A percentile compares a stretch with the other conserved stretches of the same genome.
These are phyloP conservation scores for Drosophila subpulchrella DNA, from an alignment of 1,140 invertebrate species.

Conservation along the genomic window DNA sequence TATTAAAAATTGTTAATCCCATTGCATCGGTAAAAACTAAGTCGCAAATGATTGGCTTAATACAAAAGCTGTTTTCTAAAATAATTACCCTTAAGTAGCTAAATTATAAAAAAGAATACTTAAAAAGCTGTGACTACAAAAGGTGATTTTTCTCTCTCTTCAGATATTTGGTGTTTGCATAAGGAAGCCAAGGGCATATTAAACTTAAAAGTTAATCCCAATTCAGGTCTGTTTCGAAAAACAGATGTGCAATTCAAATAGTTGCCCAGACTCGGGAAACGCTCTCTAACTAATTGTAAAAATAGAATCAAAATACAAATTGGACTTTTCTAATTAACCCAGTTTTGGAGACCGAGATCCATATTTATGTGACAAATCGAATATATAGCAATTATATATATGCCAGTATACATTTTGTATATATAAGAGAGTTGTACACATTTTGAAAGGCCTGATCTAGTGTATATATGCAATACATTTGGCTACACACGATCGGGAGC, in stretches of 20 bases:
- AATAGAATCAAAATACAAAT: slow-evolving; percentile 18
- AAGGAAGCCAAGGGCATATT: slow-evolving; percentile 64
- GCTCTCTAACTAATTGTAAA: slow-evolving; percentile 21
- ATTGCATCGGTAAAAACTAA: slow-evolving; percentile 53
- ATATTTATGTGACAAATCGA: slow-evolving; percentile 26
- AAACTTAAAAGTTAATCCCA: slow-evolving; percentile 23
- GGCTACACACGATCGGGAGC: slow-evolving; percentile 70
- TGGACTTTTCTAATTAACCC: slow-evolving; percentile 9
- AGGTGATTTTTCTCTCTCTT: slow-evolving; percentile 38
- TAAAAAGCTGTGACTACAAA: slow-evolving; percentile 79
- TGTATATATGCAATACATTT: slow-evolving; percentile 73
- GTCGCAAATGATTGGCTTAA: slow-evolving; percentile 32
- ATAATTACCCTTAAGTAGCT: slow-evolving; percentile 21
- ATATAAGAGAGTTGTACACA: slow-evolving; percentile 64
- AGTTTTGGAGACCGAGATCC: no score
- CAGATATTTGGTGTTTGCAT: slow-evolving; percentile 73
- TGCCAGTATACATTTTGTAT: slow-evolving; percentile 50
- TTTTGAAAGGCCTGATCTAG: slow-evolving; percentile 66
- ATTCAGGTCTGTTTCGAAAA: slow-evolving; percentile 1
- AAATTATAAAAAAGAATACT: slow-evolving; percentile 60
- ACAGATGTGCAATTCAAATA: slow-evolving; percentile 20
- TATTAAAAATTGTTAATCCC: slow-evolving; percentile 63
- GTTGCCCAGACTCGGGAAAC: neutral
- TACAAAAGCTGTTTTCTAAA: slow-evolving; percentile 41
- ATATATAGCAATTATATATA: slow-evolving; percentile 58